Evolutionary conservation across 2,797 vertebrate species (phyloP).

Genomic region (Aulostomus chinensis): DNA sequence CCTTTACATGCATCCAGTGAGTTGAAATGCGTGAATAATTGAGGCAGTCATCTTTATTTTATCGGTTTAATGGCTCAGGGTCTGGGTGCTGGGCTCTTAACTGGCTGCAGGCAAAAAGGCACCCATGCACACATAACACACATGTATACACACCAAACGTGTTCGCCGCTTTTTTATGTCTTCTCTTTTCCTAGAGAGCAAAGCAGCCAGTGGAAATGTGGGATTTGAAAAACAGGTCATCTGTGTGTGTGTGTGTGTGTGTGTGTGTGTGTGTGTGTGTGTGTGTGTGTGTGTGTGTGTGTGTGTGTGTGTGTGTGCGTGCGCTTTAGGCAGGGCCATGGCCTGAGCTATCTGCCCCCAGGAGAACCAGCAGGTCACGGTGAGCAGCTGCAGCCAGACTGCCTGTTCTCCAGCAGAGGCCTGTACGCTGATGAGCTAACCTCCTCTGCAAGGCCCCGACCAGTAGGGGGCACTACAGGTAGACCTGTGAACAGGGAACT

Average conservation of each 20-base stretch:
- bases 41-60: slow-evolving; percentile 61
- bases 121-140: not conserved
- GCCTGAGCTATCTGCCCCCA: slow-evolving; percentile 82
- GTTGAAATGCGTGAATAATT: slow-evolving; percentile 41
- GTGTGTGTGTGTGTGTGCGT: not conserved
- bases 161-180: not conserved
- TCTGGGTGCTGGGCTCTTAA: slow-evolving; percentile 29
- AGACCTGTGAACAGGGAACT: no score
- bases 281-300: not conserved
- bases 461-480: slow-evolving; percentile 94
- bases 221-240: no score
- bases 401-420: slow-evolving; percentile 83
- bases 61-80: slow-evolving; percentile 58
- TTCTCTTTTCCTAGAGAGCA: slow-evolving; percentile 1
- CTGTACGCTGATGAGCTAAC: slow-evolving; percentile 87
- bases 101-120: not conserved
- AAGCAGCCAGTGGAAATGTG: not conserved
- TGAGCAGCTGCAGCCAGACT: slow-evolving; percentile 76
- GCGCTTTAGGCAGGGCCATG: slow-evolving; percentile 83
- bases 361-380: slow-evolving; percentile 70
- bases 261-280: not conserved
- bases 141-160: not conserved
- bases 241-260: no score
- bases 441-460: slow-evolving; percentile 89
- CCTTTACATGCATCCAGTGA: slow-evolving; percentile 10